phyloP scores from a whole-genome alignment of 2,113 vertebrate species.

The Strix uralensis region DNA sequence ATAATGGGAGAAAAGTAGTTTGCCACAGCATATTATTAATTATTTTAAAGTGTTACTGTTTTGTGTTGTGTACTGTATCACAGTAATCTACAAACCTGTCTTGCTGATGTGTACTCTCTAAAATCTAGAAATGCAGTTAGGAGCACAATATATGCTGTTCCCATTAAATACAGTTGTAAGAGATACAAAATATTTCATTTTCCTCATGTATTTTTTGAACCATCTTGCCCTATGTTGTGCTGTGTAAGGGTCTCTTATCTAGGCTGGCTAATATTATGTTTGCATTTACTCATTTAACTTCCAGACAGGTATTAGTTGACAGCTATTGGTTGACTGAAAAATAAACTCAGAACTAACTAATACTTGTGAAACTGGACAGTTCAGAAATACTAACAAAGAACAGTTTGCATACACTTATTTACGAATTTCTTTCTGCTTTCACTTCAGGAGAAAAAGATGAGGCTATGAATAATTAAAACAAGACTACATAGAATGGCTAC shows the following conservation, averaged over 20 bases:
- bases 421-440: not conserved
- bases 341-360: not conserved
- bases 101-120: not conserved
- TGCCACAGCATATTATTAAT: not conserved
- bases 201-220: not conserved
- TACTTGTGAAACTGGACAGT: not conserved
- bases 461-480: not conserved
- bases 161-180: not conserved
- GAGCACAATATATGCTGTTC: not conserved
- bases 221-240: not conserved
- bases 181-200: not conserved
- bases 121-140: not conserved
- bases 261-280: not conserved
- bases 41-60: not conserved
- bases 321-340: not conserved
- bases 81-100: not conserved
- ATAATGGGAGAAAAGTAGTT: not conserved
- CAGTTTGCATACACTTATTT: too few species aligned
- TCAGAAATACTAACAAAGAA: not conserved
- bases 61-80: not conserved
- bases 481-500: not conserved
- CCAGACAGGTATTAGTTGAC: not conserved
- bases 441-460: not conserved
- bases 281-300: not conserved
- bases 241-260: not conserved